Evolutionary conservation across 2,797 vertebrate genomes (phyloP), one percentile per base, ranked within the genome.

Genomic region (Phrynocephalus guinanensis): DNA sequence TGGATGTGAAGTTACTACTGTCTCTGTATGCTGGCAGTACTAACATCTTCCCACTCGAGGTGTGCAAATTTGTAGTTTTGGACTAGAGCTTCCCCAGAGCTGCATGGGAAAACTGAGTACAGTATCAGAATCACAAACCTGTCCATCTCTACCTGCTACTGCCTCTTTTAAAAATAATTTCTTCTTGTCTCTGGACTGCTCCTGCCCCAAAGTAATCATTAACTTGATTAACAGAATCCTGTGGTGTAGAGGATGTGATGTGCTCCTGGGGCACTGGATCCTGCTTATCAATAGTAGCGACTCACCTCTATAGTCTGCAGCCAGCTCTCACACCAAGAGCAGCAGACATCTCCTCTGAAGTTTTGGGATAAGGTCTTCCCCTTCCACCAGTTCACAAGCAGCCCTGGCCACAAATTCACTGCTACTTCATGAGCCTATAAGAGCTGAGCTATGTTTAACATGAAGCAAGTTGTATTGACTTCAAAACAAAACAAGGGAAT

Each of bases 221-320:
- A 70, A 2, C 24, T 0, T 13, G 50, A 3, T 48, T 8, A 50
- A 38, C 50, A 24, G 0, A 20, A 2, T 26, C 50, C 86, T 15
- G 16, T 0, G 22, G 2, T 30, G 0, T 0, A 84, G 28, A 38
- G 38, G 38, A 38, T 38, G 38, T 38, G 38, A n/a, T n/a, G 68
- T 2, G 0, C 71, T 3, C 26, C 15, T 52, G 79, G 1, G 38
- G 50, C 44, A 30, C 1, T 0, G 20, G 0, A 0, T 0, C 1
- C 52, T 0, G 3, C 0, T 26, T 24, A 38, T 38, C 52, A 30
- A 28, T 66, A 13, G 18, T 0, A 68, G 1, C 0, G 2, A 18
- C 48, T 85, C 52, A 72, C 20, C 73, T 71, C n/a, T 52, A 0
- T 11, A 1, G 11, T 0, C 1, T 63, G 16, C 30, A 16, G 60